Percentiles rank a stretch among this genome's conserved stretches.
Conservation (phyloP, 2,888 invertebrate genomes). For the Choreutis nemorana region DNA sequence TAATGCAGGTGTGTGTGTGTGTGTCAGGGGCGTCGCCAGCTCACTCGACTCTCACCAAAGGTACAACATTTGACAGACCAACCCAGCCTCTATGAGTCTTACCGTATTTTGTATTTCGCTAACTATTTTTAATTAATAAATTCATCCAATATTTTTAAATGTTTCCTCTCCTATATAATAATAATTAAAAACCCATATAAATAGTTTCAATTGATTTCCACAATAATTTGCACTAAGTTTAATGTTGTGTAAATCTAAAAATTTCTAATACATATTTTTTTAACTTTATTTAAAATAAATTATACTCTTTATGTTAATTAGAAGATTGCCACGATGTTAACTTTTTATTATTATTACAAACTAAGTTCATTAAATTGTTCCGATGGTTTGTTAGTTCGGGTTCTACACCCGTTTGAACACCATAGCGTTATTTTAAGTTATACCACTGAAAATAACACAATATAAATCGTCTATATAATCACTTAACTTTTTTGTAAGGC, state of each 20-base stretch:
- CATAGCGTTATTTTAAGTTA: constrained; percentile 44
- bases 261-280: constrained; percentile 65
- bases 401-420: constrained; percentile 32
- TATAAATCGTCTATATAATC: constrained; percentile 60
- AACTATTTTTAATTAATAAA: constrained; percentile 67
- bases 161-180: constrained; percentile 61
- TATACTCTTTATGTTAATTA: constrained; percentile 62
- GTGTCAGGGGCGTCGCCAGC: too few relatives aligned
- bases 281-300: constrained; percentile 63
- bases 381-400: constrained; percentile 48
- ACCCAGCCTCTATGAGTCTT: constrained; percentile 63
- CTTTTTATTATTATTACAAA: constrained; percentile 63
- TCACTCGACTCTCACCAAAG: too few relatives aligned
- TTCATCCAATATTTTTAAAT: constrained; percentile 66
- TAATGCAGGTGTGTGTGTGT: too few relatives aligned
- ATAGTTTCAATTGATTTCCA: constrained; percentile 64
- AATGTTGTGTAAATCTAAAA: constrained; percentile 66
- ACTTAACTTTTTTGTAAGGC: constrained; percentile 61
- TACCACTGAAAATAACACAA: constrained; percentile 63
- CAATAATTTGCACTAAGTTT: constrained; percentile 66
- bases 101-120: constrained; percentile 66
- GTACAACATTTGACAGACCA: constrained; percentile 50
- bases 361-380: constrained; percentile 63
- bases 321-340: constrained; percentile 60
- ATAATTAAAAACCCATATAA: constrained; percentile 66